Percentiles rank a stretch among this genome's conserved stretches.
phyloP scores from a whole-genome alignment of 2,888 invertebrate species.

The Ptilodon capucinus region DNA sequence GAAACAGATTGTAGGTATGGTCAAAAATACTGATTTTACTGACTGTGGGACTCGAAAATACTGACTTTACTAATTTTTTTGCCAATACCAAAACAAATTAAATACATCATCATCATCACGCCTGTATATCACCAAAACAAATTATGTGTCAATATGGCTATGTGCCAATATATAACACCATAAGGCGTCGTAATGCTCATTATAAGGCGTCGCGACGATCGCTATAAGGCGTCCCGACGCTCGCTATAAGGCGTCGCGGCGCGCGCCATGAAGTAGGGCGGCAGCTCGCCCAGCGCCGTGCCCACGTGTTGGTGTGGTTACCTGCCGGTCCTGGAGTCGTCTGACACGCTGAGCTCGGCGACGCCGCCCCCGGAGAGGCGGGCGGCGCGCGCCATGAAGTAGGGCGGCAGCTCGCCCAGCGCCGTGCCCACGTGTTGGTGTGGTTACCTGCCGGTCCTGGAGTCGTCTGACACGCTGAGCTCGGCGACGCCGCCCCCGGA shows the following conservation, averaged over 20 bases:
- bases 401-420: conserved; percentile 99
- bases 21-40: too few relatives aligned
- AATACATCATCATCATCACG: too few relatives aligned
- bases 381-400: conserved; percentile 99
- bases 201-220: too few relatives aligned
- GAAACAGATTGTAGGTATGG: too few relatives aligned
- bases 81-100: too few relatives aligned
- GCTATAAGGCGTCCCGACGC: too few relatives aligned
- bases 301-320: conserved; percentile 85
- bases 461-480: conserved; percentile 51
- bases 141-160: too few relatives aligned
- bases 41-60: too few relatives aligned
- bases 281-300: conserved; percentile 99
- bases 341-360: conserved; percentile 51
- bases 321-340: conserved; percentile 61
- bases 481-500: conserved; percentile 74
- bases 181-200: too few relatives aligned
- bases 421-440: conserved; percentile 96
- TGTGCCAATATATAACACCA: too few relatives aligned
- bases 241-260: conserved; percentile 89
- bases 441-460: conserved; percentile 54
- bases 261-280: conserved; percentile 99
- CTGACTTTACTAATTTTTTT: too few relatives aligned
- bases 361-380: conserved; percentile 82
- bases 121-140: too few relatives aligned